A percentile compares a stretch with the other conserved stretches of the same genome.
Conservation (phyloP, 1,140 invertebrate species). For the Magallana gigas region DNA sequence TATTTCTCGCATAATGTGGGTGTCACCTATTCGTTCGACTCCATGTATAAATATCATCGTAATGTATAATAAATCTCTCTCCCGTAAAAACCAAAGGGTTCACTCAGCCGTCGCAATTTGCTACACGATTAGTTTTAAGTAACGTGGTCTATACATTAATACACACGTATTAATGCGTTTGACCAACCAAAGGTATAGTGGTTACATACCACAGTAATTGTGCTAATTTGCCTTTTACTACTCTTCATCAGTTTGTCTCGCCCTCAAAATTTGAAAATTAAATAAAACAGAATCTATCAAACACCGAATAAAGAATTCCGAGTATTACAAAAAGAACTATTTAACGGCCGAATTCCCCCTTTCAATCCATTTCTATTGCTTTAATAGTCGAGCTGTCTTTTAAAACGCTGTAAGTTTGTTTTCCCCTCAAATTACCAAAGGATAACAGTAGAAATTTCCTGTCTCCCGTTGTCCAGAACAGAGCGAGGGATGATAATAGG, state of each 20-base stretch:
- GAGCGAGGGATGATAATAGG: constrained; percentile 46
- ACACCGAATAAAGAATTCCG: neutral
- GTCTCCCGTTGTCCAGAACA: constrained; percentile 39
- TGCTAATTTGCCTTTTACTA: constrained; percentile 39
- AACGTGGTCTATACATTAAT: constrained; percentile 12
- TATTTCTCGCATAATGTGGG: constrained; percentile 54
- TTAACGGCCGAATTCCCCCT: constrained; percentile 52
- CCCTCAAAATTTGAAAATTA: constrained; percentile 6
- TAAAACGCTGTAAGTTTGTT: constrained; percentile 52
- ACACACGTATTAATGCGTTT: constrained; percentile 7
- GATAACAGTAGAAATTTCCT: constrained; percentile 52
- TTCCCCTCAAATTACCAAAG: constrained; percentile 57
- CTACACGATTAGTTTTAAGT: constrained; percentile 26
- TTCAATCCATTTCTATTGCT: constrained; percentile 44
- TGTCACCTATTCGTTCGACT: constrained; percentile 50
- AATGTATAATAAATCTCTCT: constrained; percentile 53
- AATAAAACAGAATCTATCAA: constrained; percentile 38
- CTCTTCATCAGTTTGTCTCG: constrained; percentile 20
- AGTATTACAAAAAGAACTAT: constrained; percentile 38
- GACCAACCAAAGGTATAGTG: constrained; percentile 7
- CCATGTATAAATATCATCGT: constrained; percentile 40
- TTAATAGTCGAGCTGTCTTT: constrained; percentile 51
- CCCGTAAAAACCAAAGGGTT: constrained; percentile 3
- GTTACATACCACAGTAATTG: constrained; percentile 39
- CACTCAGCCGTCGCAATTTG: constrained; percentile 25